Percentiles rank a stretch among this genome's conserved stretches.
Conservation (phyloP, 1,140 invertebrate genomes). For the Drosophila sp. region DNA sequence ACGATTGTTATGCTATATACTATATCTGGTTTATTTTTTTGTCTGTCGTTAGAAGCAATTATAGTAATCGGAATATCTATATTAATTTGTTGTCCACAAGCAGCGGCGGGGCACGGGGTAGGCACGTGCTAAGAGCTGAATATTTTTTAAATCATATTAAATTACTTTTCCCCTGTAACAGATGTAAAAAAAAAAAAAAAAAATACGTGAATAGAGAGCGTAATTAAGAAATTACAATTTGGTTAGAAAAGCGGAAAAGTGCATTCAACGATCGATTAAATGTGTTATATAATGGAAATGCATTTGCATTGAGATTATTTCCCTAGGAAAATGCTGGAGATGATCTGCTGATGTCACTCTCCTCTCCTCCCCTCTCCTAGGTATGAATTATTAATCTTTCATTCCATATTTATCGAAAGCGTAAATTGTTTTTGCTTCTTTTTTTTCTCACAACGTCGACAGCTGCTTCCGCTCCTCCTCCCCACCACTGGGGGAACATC, state of each 20-base stretch:
- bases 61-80: conserved; percentile 24
- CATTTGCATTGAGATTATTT: too few relatives aligned
- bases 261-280: too few relatives aligned
- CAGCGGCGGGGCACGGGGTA: background rate
- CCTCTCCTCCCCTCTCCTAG: background rate
- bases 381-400: background rate
- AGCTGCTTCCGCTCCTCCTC: background rate
- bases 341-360: background rate
- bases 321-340: too few relatives aligned
- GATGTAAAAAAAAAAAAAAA: background rate
- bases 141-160: background rate
- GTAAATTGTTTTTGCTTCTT: background rate
- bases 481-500: background rate
- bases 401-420: conserved; percentile 1
- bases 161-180: background rate
- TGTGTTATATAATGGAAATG: too few relatives aligned
- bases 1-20: conserved; percentile 3
- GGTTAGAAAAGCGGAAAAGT: background rate
- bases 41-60: conserved; percentile 23
- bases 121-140: background rate
- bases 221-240: background rate
- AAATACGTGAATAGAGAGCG: too few relatives aligned
- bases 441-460: background rate
- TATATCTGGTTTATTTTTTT: background rate
- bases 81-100: background rate